A percentile compares a stretch with the other conserved stretches of the same genome.
phyloP scores from a whole-genome alignment of 2,797 vertebrate genomes.

The Platyrinchus mystaceus region DNA sequence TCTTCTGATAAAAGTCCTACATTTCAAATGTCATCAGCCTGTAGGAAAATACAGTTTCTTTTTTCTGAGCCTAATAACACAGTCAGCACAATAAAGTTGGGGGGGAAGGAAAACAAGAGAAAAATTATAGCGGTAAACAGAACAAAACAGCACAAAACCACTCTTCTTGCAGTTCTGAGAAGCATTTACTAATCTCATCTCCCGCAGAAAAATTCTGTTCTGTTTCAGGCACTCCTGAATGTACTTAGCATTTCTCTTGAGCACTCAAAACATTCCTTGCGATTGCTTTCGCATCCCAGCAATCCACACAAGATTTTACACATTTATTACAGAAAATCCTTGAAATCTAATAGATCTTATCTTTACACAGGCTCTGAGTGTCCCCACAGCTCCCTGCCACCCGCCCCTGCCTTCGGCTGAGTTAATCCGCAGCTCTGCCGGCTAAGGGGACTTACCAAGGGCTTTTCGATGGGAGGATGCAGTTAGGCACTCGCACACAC shows the following conservation, averaged over 20 bases:
- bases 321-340: background rate
- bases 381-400: background rate
- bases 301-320: background rate
- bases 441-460: slow-evolving; percentile 15
- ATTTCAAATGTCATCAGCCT: slow-evolving; percentile 22
- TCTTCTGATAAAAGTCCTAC: slow-evolving; percentile 8
- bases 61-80: background rate
- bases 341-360: background rate
- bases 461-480: background rate
- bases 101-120: background rate
- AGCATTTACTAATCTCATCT: background rate
- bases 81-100: background rate
- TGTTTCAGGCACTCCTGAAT: slow-evolving; percentile 4
- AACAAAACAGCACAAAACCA: background rate
- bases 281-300: background rate
- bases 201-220: background rate
- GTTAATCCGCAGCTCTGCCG: background rate
- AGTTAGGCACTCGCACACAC: background rate
- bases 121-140: background rate
- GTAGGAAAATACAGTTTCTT: background rate
- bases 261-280: background rate
- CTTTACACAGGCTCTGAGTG: background rate
- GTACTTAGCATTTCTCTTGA: background rate
- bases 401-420: background rate
- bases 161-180: background rate